Evolutionary conservation across 2,113 vertebrate species (phyloP).

Genomic region (Murina feae): DNA sequence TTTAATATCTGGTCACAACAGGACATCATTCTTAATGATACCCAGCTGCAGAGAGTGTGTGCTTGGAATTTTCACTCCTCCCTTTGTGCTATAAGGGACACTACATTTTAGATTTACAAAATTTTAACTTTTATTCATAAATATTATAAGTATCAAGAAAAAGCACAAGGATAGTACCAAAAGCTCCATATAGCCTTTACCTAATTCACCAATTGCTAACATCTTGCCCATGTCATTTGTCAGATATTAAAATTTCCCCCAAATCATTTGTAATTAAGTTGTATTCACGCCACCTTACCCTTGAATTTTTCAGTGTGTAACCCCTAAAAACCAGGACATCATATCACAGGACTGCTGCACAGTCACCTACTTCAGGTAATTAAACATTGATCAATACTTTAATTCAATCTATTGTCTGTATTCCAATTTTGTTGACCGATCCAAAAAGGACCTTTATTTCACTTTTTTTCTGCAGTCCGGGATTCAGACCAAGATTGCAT

Average conservation of each 20-base stretch:
- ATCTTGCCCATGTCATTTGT: not conserved
- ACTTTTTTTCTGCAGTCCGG: not conserved
- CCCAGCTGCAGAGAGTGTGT: conserved; percentile 44
- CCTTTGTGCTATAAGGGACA: not conserved
- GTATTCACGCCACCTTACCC: not conserved
- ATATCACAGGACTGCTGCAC: not conserved
- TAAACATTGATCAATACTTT: not conserved
- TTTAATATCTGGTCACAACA: conserved; percentile 73
- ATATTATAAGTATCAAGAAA: conserved; percentile 11
- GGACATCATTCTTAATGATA: conserved; percentile 53
- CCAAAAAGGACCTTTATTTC: not conserved
- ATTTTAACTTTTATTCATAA: not conserved
- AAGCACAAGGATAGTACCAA: not conserved
- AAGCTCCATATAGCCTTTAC: not conserved
- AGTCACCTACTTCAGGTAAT: not conserved
- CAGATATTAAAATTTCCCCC: not conserved
- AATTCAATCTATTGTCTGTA: not conserved
- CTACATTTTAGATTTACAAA: not conserved
- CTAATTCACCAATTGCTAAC: not conserved
- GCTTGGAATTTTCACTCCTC: conserved; percentile 2
- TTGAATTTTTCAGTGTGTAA: not conserved
- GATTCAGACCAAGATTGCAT: not conserved
- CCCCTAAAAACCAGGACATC: not conserved
- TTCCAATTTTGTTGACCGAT: not conserved
- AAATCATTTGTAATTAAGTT: not conserved